Base-by-base conservation (phyloP, 2,797 vertebrate genomes). In the Ciconia nigra region DNA sequence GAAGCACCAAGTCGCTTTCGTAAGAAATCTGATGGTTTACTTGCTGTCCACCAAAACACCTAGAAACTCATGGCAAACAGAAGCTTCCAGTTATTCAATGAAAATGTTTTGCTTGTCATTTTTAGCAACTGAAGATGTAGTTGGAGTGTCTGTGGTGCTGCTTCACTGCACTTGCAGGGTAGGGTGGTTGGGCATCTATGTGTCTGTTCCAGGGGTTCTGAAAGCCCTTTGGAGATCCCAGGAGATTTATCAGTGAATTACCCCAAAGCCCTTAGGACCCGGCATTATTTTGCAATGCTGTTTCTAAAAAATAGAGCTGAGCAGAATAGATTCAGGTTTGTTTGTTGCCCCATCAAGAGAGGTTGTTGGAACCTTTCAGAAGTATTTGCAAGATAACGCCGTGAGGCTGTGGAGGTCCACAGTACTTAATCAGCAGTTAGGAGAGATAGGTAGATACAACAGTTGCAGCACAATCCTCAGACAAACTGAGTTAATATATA, bases 111-210 rank as follows among this genome's bases (percentile, higher is more conserved):
- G 5, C 15, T 26, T 69, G 26, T 25, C 14, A 26, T 58, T 73
- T 83, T 79, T 61, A 49, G 44, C 55, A 70, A 18, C 20, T 39
- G 31, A 73, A 49, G 15, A 35, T 37, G 24, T 37, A 65, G 20
- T 24, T 61, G 78, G 33, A 44, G 15, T 51, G 12, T 63, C 44
- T 0, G 0, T 26, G 31, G 46, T 65, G 24, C 44, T 71, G n/a
- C 52, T 76, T 47, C 52, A 29, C 46, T 65, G 46, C 31, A 25
- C 5, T 29, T 49, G 49, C 0, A 0, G 29, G 20, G 35, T 67
- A 44, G 24, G 17, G 28, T 79, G 8, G 6, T 11, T 35, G 24
- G 16, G 26, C 24, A 58, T 54, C 22, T 42, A 5, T 0, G 0
- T 62, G 29, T 37, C 22, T 33, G 3, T 55, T 62, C 24, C 33